These are phyloP conservation scores for Andrena minutula DNA, from an alignment of 2,888 invertebrate species.

Conservation along the genomic window DNA sequence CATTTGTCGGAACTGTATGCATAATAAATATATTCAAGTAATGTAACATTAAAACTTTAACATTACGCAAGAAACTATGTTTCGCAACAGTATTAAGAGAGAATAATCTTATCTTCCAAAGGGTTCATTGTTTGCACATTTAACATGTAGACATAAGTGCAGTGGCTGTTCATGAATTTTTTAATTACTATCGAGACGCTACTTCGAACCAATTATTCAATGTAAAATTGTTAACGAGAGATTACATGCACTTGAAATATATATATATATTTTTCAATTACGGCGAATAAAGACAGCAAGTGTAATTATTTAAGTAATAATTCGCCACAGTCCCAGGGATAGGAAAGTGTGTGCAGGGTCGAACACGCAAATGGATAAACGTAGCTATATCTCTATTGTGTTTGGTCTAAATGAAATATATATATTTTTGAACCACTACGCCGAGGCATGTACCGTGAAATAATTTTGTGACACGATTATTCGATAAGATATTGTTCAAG, in stretches of 20 bases:
- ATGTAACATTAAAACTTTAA: conserved; percentile 25
- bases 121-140: conserved; percentile 63
- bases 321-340: conserved; percentile 54
- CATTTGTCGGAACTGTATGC: conserved; percentile 6
- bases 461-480: conserved; percentile 12
- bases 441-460: conserved; percentile 5
- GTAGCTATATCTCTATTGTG: conserved; percentile 21
- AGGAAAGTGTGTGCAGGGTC: conserved; percentile 53
- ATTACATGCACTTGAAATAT: conserved; percentile 61
- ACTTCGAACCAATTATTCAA: conserved; percentile 26
- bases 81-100: conserved; percentile 6
- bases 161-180: conserved; percentile 59
- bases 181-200: conserved; percentile 12
- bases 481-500: background rate
- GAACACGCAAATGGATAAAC: conserved; percentile 53
- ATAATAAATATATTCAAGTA: background rate
- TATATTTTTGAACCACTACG: background rate
- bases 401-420: conserved; percentile 15
- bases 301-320: conserved; percentile 32
- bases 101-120: conserved; percentile 57
- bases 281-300: conserved; percentile 26
- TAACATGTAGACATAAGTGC: conserved; percentile 47
- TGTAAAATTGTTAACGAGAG: conserved; percentile 36
- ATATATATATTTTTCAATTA: conserved; percentile 24
- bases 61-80: background rate